Base-by-base conservation (phyloP, 2,888 invertebrate species). In the Dryococelus australis region DNA sequence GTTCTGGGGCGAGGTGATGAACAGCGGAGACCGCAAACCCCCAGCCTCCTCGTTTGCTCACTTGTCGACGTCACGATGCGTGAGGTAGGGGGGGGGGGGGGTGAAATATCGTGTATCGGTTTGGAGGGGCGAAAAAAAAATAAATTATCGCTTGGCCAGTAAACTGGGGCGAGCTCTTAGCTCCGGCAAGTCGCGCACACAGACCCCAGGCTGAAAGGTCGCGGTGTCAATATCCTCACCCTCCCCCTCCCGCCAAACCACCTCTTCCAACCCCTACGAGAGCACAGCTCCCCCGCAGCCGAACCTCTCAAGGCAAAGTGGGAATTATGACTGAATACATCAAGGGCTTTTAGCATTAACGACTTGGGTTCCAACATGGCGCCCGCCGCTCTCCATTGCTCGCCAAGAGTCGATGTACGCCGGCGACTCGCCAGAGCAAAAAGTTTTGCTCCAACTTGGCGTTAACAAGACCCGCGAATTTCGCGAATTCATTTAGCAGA, bases 281-380 rank as follows among this genome's bases (percentile, higher is more conserved):
- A n/a, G n/a, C n/a, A n/a, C n/a, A n/a, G n/a, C n/a, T n/a, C n/a
- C 65, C 65, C 65, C 0, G 24, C 13, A 20, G 0, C 10, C 8
- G 65, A 65, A 65, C 65, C 65, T 65, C 65, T 65, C 65, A 65
- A 65, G 65, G n/a, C 24, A 65, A n/a, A 65, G 65, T 65, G 65
- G 65, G 65, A 65, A n/a, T 65, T 65, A 65, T 65, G 65, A 65
- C 24, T 65, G 65, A 65, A 65, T 65, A 65, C 65, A 65, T 65
- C 65, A 65, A 65, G 65, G 65, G 65, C 65, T 65, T 65, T 16
- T 65, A 65, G 65, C 65, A 65, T 65, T 65, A 65, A 65, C 65
- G 65, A 65, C 24, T 65, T 24, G 65, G 65, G 65, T 65, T 65
- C 65, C 65, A 65, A n/a, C 65, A 65, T 47, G 47, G 47, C 47